These are phyloP conservation scores for Miltochrista miniata DNA, from an alignment of 2,888 invertebrate species.

Conservation along the genomic window DNA sequence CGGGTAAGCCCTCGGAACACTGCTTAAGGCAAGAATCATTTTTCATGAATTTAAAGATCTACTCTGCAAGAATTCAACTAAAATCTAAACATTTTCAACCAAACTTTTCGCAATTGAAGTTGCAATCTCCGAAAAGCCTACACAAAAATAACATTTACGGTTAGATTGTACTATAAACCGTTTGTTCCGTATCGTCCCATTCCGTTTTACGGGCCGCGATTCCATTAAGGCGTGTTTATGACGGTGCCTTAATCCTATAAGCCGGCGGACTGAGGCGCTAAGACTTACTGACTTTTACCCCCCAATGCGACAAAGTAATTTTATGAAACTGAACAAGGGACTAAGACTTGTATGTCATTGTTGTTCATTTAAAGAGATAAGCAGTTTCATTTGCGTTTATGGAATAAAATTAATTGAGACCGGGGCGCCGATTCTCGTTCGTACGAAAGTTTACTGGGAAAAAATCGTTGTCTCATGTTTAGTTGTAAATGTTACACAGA, in stretches of 20 bases:
- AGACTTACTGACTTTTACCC: constrained; percentile 28
- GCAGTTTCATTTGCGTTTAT: not conserved
- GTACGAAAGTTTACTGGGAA: too few species aligned
- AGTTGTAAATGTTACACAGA: too few species aligned
- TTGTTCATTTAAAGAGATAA: constrained; percentile 4
- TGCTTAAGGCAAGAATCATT: too few species aligned
- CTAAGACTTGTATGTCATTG: constrained; percentile 6
- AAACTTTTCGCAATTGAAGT: too few species aligned
- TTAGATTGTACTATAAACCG: constrained; percentile 26
- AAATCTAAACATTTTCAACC: too few species aligned
- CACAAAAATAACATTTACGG: constrained; percentile 2
- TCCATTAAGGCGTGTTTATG: constrained; percentile 68
- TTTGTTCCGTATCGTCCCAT: constrained; percentile 39
- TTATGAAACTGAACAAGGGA: constrained; percentile 7
- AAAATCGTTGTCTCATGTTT: too few species aligned
- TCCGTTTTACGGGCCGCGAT: constrained; percentile 68
- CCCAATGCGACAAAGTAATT: constrained; percentile 16
- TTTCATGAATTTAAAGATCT: too few species aligned
- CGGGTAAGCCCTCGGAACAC: too few species aligned
- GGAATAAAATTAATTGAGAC: too few species aligned
- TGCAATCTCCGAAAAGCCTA: not conserved
- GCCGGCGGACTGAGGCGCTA: constrained; percentile 28
- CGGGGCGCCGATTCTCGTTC: too few species aligned
- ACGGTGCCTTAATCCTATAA: constrained; percentile 44
- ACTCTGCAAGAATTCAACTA: too few species aligned